Percentiles rank a stretch among this genome's conserved stretches.
Conservation (phyloP, 2,113 vertebrate species). For the Leptocoma aspasia region DNA sequence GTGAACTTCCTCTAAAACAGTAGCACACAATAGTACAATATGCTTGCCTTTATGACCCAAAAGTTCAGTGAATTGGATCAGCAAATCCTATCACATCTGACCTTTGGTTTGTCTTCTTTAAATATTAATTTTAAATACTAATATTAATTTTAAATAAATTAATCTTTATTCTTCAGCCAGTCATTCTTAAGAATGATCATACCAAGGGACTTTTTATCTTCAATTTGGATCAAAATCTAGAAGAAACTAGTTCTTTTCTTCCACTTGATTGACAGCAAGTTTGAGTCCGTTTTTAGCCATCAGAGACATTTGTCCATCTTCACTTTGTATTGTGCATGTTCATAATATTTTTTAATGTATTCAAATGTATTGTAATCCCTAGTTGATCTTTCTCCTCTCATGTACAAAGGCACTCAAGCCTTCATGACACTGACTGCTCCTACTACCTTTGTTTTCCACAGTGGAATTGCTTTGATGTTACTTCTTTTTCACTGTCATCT, state of each 20-base stretch:
- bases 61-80: background rate
- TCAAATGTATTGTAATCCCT: background rate
- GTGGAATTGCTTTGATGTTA: background rate
- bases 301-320: background rate
- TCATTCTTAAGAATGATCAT: background rate
- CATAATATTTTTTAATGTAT: background rate
- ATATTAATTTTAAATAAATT: background rate
- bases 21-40: background rate
- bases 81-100: background rate
- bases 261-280: background rate
- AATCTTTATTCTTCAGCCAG: background rate
- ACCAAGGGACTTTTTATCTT: background rate
- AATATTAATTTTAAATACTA: background rate
- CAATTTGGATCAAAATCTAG: background rate
- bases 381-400: background rate
- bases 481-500: background rate
- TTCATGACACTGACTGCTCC: background rate
- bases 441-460: background rate
- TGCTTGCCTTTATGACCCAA: background rate
- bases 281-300: background rate
- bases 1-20: background rate
- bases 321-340: background rate
- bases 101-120: background rate
- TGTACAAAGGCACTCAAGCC: background rate
- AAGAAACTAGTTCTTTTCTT: background rate